Evolutionary conservation across 1,140 invertebrate genomes (phyloP).

Genomic region (Conopomorpha cramerella): DNA sequence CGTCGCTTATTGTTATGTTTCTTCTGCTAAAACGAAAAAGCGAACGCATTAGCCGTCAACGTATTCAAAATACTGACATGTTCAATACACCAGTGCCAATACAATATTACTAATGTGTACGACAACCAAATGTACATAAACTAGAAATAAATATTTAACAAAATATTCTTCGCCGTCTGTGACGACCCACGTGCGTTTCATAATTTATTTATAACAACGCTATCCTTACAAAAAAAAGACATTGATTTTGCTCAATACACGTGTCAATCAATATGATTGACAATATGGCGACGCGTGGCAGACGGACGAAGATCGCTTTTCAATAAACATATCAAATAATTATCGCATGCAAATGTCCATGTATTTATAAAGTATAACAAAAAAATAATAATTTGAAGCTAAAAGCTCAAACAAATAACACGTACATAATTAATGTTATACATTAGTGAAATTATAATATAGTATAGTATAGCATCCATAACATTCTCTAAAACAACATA

Average conservation of each 20-base stretch:
- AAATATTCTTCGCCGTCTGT: conserved; percentile 17
- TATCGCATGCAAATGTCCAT: neutral
- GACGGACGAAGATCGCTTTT: too few relatives aligned
- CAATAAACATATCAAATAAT: too few relatives aligned
- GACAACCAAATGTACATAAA: conserved; percentile 40
- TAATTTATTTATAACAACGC: too few relatives aligned
- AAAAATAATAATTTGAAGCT: neutral
- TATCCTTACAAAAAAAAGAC: too few relatives aligned
- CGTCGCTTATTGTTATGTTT: conserved; percentile 56
- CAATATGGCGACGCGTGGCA: too few relatives aligned
- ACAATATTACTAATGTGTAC: conserved; percentile 51
- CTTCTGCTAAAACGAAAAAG: too few relatives aligned
- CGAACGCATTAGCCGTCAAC: too few relatives aligned
- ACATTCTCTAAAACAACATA: conserved; percentile 37
- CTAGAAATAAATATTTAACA: conserved; percentile 24
- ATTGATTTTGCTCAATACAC: too few relatives aligned
- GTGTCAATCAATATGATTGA: too few relatives aligned
- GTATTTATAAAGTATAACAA: conserved; percentile 1
- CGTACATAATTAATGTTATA: neutral
- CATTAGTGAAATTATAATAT: conserved; percentile 13
- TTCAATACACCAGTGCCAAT: conserved; percentile 54
- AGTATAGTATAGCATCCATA: conserved; percentile 38
- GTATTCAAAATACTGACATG: conserved; percentile 27
- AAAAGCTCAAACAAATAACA: neutral
- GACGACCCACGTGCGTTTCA: too few relatives aligned